phyloP scores from a whole-genome alignment of 2,888 invertebrate species.

The Eristalis intricaria region DNA sequence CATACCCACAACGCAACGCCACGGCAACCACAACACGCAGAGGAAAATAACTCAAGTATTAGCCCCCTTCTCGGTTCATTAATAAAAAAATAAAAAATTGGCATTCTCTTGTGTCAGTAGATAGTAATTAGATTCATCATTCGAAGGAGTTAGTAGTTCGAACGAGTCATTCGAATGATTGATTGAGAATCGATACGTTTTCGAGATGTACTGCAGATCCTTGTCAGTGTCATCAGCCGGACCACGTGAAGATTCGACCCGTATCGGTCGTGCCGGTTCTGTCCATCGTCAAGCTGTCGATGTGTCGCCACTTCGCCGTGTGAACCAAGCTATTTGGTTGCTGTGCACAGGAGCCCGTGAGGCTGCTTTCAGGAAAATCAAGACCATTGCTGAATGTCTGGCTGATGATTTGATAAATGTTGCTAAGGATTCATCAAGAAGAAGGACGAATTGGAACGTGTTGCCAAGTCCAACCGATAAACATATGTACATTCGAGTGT shows the following conservation, averaged over 20 bases:
- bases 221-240: constrained; percentile 99
- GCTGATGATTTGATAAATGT: constrained; percentile 99
- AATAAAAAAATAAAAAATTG: too few species aligned
- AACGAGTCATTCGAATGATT: too few species aligned
- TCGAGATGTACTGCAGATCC: too few species aligned
- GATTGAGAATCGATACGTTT: too few species aligned
- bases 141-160: too few species aligned
- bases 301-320: constrained; percentile 98
- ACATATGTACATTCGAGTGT: constrained; percentile 72
- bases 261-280: constrained; percentile 99
- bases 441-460: constrained; percentile 99
- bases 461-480: constrained; percentile 99
- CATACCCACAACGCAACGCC: too few species aligned
- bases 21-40: too few species aligned
- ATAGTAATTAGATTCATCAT: too few species aligned
- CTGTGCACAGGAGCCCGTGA: constrained; percentile 99
- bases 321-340: constrained; percentile 99
- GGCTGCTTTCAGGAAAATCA: constrained; percentile 99
- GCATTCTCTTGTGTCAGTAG: too few species aligned
- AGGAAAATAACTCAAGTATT: too few species aligned
- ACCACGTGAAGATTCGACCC: constrained; percentile 99
- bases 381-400: constrained; percentile 99
- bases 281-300: constrained; percentile 99
- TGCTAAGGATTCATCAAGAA: constrained; percentile 99
- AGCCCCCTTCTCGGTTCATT: too few species aligned